phyloP scores from a whole-genome alignment of 2,797 vertebrate species.

The Clarias platycephalus region DNA sequence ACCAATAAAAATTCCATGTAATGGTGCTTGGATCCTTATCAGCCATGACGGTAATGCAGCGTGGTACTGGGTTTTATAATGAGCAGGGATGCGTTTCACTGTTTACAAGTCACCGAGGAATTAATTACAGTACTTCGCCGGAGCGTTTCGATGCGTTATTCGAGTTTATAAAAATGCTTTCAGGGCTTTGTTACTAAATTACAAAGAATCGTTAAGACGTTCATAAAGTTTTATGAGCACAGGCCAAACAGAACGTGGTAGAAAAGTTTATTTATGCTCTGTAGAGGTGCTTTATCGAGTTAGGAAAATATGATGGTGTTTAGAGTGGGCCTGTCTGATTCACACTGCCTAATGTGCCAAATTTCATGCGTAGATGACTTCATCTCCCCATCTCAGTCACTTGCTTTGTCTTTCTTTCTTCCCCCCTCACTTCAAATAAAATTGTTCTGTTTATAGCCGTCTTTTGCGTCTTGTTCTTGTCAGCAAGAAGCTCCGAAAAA shows the following conservation, averaged over 20 bases:
- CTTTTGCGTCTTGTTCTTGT: slow-evolving; percentile 30
- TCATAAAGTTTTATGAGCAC: slow-evolving; percentile 22
- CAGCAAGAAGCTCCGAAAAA: slow-evolving; percentile 32
- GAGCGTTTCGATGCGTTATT: slow-evolving; percentile 14
- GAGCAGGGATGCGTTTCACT: slow-evolving; percentile 14
- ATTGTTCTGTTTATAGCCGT: slow-evolving; percentile 22
- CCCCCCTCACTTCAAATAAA: not conserved
- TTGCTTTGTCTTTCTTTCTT: not conserved
- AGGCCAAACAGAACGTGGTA: not conserved
- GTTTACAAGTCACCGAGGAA: slow-evolving; percentile 25
- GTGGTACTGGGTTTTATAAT: not conserved
- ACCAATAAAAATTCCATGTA: not conserved
- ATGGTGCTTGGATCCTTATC: slow-evolving; percentile 5
- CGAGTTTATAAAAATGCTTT: slow-evolving; percentile 26
- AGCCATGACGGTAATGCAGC: not conserved
- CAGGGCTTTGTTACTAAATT: slow-evolving; percentile 14
- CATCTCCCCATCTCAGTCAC: not conserved
- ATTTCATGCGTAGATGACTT: not conserved
- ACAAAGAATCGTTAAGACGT: slow-evolving; percentile 10
- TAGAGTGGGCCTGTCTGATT: not conserved
- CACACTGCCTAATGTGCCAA: not conserved
- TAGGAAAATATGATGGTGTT: not conserved
- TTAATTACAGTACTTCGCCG: slow-evolving; percentile 2
- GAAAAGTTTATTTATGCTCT: not conserved
- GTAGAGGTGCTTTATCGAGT: not conserved